Conservation (phyloP, 2,797 vertebrate genomes). For the Pipistrellus pipistrellus region DNA sequence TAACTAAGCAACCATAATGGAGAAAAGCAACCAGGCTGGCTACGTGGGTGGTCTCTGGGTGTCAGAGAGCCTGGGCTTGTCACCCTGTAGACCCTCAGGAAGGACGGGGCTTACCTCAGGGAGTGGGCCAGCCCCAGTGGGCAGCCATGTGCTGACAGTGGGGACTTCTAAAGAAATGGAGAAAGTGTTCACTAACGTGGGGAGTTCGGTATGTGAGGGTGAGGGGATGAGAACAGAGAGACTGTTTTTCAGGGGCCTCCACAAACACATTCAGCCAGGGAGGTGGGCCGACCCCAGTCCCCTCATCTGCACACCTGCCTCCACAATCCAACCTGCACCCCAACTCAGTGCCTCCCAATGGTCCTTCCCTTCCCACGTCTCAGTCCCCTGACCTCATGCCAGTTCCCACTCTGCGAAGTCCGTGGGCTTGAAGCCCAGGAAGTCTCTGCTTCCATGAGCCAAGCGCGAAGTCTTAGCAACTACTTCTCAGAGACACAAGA, state of each 20-base stretch:
- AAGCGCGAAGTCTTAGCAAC: not conserved
- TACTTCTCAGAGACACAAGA: not conserved
- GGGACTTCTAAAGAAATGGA: not conserved
- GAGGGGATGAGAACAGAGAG: not conserved
- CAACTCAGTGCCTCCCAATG: not conserved
- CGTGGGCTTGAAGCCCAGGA: not conserved
- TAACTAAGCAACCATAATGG: not conserved
- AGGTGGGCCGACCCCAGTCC: not conserved
- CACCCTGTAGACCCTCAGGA: not conserved
- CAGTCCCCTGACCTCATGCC: not conserved
- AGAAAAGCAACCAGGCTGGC: not conserved
- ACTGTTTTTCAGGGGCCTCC: not conserved
- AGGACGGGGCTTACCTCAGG: not conserved
- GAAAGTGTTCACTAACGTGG: accelerated
- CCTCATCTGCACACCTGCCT: not conserved
- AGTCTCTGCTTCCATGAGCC: not conserved
- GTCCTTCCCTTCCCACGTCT: not conserved
- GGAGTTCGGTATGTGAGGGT: not conserved
- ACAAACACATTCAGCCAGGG: not conserved
- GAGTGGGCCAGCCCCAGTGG: not conserved
- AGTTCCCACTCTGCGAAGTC: not conserved
- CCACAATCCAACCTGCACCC: not conserved
- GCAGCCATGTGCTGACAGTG: accelerated
- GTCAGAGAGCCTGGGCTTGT: not conserved
- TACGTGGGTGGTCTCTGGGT: accelerated